phyloP scores from a whole-genome alignment of 1,140 invertebrate genomes.

The Cataglyphis hispanica region DNA sequence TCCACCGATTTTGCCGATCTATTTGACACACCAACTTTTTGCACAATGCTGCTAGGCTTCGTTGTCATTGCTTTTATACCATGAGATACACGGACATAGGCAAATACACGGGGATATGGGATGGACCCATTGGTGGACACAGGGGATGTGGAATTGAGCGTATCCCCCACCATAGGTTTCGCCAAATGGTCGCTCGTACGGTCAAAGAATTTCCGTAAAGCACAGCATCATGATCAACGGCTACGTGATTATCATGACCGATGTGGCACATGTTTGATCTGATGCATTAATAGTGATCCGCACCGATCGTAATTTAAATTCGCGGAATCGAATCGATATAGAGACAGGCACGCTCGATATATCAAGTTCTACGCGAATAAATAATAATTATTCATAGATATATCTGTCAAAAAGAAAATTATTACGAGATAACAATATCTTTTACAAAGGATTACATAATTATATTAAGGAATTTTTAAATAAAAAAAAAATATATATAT shows the following conservation, averaged over 20 bases:
- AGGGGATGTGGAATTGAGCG: slow-evolving; percentile 68
- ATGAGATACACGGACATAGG: slow-evolving; percentile 56
- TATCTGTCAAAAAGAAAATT: neutral
- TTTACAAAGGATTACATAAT: no score
- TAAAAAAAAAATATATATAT: neutral
- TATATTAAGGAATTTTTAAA: neutral
- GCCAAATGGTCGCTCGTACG: slow-evolving; percentile 67
- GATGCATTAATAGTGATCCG: slow-evolving; percentile 79
- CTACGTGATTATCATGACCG: slow-evolving; percentile 79
- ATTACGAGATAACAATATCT: neutral
- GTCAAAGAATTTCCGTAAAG: slow-evolving; percentile 67
- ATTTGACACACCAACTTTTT: slow-evolving; percentile 68
- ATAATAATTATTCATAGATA: neutral
- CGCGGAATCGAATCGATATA: slow-evolving; percentile 26
- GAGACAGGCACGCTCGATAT: neutral
- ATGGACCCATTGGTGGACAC: slow-evolving; percentile 56
- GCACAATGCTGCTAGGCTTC: slow-evolving; percentile 68
- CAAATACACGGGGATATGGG: slow-evolving; percentile 56
- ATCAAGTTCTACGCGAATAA: neutral
- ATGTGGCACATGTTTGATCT: slow-evolving; percentile 73
- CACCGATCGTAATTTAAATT: slow-evolving; percentile 63
- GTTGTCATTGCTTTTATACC: slow-evolving; percentile 82
- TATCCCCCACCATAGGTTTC: slow-evolving; percentile 60
- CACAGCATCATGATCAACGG: slow-evolving; percentile 75
- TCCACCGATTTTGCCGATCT: slow-evolving; percentile 30